These are phyloP conservation scores for Plecturocebus donacophilus DNA, from an alignment of 2,113 vertebrate genomes.

Conservation along the genomic window DNA sequence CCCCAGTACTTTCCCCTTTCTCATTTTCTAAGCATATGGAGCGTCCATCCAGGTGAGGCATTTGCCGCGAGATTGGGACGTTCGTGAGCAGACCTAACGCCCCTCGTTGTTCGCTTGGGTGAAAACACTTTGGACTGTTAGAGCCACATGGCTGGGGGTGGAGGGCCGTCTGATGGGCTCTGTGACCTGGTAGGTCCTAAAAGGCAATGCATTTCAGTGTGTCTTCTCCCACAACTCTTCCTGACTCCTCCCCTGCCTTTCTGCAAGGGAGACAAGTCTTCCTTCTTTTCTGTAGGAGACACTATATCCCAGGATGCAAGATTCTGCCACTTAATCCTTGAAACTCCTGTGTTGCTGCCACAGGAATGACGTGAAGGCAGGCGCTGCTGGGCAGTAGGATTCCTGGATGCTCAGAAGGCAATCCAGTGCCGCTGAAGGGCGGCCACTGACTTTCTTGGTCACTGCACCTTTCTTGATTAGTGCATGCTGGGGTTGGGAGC, in stretches of 20 bases:
- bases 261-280: background rate
- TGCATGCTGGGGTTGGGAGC: background rate
- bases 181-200: background rate
- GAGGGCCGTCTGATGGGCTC: background rate
- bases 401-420: background rate
- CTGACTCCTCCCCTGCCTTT: background rate
- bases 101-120: background rate
- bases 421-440: background rate
- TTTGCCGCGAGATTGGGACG: background rate
- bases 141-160: background rate
- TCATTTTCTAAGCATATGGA: background rate
- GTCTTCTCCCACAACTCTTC: background rate
- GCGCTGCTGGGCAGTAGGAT: background rate
- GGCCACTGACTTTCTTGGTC: background rate
- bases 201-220: fast-evolving
- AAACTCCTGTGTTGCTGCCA: background rate
- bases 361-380: background rate
- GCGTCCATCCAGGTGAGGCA: background rate
- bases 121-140: background rate
- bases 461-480: background rate
- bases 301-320: background rate
- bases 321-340: background rate
- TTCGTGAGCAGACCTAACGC: background rate
- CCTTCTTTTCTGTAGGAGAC: background rate
- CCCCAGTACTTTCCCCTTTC: background rate